These are phyloP conservation scores for Noctuana brunneofusca DNA, from an alignment of 2,888 invertebrate genomes.

Conservation along the genomic window DNA sequence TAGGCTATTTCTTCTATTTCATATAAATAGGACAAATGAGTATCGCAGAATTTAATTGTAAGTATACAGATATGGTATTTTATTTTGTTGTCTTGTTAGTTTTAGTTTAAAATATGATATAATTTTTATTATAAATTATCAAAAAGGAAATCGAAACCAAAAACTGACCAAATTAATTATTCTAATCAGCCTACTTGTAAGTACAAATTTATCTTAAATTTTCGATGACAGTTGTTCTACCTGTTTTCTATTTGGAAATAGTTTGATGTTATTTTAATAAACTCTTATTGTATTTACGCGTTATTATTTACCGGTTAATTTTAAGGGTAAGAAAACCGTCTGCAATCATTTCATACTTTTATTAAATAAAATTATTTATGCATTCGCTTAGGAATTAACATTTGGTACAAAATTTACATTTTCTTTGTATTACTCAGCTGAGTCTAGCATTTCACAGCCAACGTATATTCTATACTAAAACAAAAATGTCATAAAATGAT, in stretches of 20 bases:
- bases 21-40: conserved; percentile 9
- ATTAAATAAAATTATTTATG: conserved; percentile 50
- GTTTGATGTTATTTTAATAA: conserved; percentile 54
- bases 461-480: conserved; percentile 37
- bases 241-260: conserved; percentile 44
- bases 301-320: conserved; percentile 38
- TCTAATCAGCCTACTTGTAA: conserved; percentile 17
- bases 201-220: conserved; percentile 14
- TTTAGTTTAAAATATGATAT: conserved; percentile 9
- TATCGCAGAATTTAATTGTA: conserved; percentile 16
- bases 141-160: conserved; percentile 16
- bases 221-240: not conserved
- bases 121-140: conserved; percentile 21
- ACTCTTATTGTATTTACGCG: conserved; percentile 47
- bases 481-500: conserved; percentile 22
- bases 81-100: conserved; percentile 24
- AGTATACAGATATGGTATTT: conserved; percentile 13
- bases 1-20: conserved; percentile 9
- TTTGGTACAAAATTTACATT: conserved; percentile 59
- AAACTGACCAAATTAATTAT: conserved; percentile 28
- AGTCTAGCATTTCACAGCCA: conserved; percentile 70
- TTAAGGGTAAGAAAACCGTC: conserved; percentile 26
- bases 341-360: conserved; percentile 38
- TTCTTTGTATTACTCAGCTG: conserved; percentile 49
- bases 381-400: conserved; percentile 47